Conservation (phyloP, 1,140 invertebrate species). For the Phymorhynchus buccinoides region DNA sequence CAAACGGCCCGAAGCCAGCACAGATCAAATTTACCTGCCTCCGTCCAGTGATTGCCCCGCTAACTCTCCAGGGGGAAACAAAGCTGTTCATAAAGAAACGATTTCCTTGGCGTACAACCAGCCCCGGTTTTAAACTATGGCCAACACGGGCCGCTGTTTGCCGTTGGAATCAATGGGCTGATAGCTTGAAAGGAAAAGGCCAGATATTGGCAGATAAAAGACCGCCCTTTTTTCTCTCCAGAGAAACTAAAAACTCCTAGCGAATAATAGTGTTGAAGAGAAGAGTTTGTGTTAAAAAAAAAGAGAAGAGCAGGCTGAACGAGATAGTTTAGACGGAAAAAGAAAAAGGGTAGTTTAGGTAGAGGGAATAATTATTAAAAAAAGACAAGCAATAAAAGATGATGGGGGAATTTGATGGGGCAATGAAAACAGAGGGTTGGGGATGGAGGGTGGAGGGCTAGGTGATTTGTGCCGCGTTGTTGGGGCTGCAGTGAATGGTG, state of each 20-base stretch:
- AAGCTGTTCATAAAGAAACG: background rate
- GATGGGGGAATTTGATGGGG: background rate
- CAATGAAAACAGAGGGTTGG: background rate
- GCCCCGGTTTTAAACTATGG: conserved; percentile 2
- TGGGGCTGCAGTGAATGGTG: background rate
- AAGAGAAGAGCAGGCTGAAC: background rate
- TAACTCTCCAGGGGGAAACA: background rate
- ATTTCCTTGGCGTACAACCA: conserved; percentile 23
- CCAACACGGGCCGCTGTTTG: conserved; percentile 1
- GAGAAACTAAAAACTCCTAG: conserved; percentile 28
- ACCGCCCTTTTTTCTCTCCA: conserved; percentile 25
- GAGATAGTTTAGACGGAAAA: conserved; percentile 19
- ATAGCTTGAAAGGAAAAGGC: conserved; percentile 21
- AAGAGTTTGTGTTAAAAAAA: conserved; percentile 19
- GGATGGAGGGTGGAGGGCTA: background rate
- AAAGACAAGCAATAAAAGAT: background rate
- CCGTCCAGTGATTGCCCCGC: background rate
- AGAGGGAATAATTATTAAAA: background rate
- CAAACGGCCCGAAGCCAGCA: background rate
- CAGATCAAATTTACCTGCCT: background rate
- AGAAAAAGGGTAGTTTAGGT: background rate
- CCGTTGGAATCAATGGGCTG: conserved; percentile 8
- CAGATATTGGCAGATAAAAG: conserved; percentile 26
- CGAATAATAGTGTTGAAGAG: background rate
- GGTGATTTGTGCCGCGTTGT: conserved; percentile 9